Conservation (phyloP, 2,888 invertebrate species). For the Caenorhabditis plicata region DNA sequence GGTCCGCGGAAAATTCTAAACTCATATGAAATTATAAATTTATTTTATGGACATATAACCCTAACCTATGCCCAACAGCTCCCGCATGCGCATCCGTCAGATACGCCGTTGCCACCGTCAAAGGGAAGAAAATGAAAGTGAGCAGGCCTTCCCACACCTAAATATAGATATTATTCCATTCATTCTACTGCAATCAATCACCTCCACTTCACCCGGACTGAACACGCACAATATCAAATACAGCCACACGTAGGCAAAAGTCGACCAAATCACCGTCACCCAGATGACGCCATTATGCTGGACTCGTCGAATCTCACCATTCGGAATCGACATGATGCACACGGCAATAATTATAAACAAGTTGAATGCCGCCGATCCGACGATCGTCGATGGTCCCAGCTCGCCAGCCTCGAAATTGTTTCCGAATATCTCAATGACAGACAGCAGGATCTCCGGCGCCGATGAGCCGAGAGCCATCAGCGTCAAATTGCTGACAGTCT, state of each 20-base stretch:
- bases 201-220: conserved; percentile 59
- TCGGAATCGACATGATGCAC: conserved; percentile 68
- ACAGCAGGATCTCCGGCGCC: conserved; percentile 94
- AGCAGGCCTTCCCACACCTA: conserved; percentile 72
- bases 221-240: conserved; percentile 87
- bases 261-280: conserved; percentile 93
- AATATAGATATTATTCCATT: too few species aligned
- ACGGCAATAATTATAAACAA: conserved; percentile 94
- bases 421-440: conserved; percentile 95
- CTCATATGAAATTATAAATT: not conserved
- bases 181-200: too few species aligned
- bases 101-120: conserved; percentile 91
- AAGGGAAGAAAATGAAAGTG: conserved; percentile 92
- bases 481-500: conserved; percentile 96
- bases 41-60: not conserved
- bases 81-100: conserved; percentile 77
- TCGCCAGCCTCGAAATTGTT: conserved; percentile 82
- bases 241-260: conserved; percentile 97
- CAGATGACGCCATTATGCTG: conserved; percentile 72
- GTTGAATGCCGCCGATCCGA: conserved; percentile 97
- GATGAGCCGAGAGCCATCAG: conserved; percentile 95
- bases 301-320: conserved; percentile 52
- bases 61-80: conserved; percentile 49
- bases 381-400: conserved; percentile 76
- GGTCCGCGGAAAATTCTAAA: conserved; percentile 17